Percentiles rank a stretch among this genome's conserved stretches.
phyloP scores from a whole-genome alignment of 2,888 invertebrate genomes.

The Spilarctia lutea region DNA sequence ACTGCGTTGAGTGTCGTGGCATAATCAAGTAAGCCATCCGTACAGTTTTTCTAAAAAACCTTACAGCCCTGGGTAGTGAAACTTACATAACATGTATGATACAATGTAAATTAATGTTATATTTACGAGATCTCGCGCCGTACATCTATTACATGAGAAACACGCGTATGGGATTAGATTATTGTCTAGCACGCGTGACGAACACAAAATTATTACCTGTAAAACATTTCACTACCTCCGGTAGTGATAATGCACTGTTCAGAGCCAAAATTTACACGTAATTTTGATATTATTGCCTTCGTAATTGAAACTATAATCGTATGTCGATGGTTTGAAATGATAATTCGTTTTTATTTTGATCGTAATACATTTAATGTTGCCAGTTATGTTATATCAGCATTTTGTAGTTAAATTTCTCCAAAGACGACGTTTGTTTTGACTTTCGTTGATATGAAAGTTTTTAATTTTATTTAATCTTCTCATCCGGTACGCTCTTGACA shows the following conservation, averaged over 20 bases:
- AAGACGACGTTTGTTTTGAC: too few relatives aligned
- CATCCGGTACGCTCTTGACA: too few relatives aligned
- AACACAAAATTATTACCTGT: slow-evolving; percentile 9
- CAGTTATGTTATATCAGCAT: slow-evolving; percentile 39
- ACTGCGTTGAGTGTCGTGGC: too few relatives aligned
- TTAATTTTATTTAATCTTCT: background rate
- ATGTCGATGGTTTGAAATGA: slow-evolving; percentile 15
- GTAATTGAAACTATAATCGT: slow-evolving; percentile 22
- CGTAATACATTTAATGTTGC: slow-evolving; percentile 25
- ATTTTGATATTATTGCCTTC: slow-evolving; percentile 13
- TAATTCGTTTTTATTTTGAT: slow-evolving; percentile 27
- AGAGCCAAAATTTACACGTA: slow-evolving; percentile 6
- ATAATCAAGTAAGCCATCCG: too few relatives aligned
- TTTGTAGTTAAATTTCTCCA: slow-evolving; percentile 38
- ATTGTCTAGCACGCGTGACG: slow-evolving; percentile 16
- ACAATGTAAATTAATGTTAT: slow-evolving; percentile 13
- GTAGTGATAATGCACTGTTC: background rate
- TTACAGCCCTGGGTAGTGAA: background rate
- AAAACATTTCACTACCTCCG: slow-evolving; percentile 25
- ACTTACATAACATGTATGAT: slow-evolving; percentile 10
- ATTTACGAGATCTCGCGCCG: slow-evolving; percentile 6
- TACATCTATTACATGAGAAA: slow-evolving; percentile 1
- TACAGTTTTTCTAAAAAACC: background rate
- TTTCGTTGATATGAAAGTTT: slow-evolving; percentile 1
- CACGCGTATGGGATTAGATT: slow-evolving; percentile 15